These are phyloP conservation scores for Amaurobius ferox DNA, from an alignment of 2,888 invertebrate species.

Conservation along the genomic window DNA sequence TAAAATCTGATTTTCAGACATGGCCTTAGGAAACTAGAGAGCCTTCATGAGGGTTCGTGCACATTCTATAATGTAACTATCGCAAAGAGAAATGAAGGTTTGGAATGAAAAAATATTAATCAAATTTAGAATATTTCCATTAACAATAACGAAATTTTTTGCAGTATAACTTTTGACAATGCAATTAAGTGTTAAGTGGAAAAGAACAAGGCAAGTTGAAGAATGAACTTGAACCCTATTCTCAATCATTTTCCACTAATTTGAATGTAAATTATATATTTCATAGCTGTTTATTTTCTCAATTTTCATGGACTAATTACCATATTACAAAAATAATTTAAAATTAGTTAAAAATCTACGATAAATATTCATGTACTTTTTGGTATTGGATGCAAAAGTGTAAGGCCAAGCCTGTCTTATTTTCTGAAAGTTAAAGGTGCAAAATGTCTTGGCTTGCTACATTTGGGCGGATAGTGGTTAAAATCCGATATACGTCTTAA, in stretches of 20 bases:
- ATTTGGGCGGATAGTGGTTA: constrained; percentile 56
- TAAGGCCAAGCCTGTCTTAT: constrained; percentile 25
- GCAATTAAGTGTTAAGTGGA: too few relatives aligned
- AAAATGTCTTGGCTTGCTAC: constrained; percentile 39
- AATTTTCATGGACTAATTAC: neutral
- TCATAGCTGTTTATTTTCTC: neutral
- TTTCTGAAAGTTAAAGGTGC: constrained; percentile 28
- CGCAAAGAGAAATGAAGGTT: too few relatives aligned
- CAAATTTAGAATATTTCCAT: too few relatives aligned
- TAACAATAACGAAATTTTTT: too few relatives aligned
- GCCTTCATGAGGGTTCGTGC: neutral
- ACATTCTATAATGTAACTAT: too few relatives aligned
- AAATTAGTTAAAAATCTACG: neutral
- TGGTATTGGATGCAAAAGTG: neutral
- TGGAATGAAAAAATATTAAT: too few relatives aligned
- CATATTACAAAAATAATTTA: neutral
- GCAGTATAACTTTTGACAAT: too few relatives aligned
- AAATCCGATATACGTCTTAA: constrained; percentile 24
- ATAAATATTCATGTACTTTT: neutral
- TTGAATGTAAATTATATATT: neutral
- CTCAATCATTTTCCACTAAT: neutral
- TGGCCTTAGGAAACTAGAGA: constrained; percentile 10
- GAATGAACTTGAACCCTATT: neutral
- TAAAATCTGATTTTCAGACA: constrained; percentile 24
- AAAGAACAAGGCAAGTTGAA: too few relatives aligned